Evolutionary conservation across 2,888 invertebrate species (phyloP), one percentile per base, ranked within the genome.

Genomic region (Nemapogon koenigi): DNA sequence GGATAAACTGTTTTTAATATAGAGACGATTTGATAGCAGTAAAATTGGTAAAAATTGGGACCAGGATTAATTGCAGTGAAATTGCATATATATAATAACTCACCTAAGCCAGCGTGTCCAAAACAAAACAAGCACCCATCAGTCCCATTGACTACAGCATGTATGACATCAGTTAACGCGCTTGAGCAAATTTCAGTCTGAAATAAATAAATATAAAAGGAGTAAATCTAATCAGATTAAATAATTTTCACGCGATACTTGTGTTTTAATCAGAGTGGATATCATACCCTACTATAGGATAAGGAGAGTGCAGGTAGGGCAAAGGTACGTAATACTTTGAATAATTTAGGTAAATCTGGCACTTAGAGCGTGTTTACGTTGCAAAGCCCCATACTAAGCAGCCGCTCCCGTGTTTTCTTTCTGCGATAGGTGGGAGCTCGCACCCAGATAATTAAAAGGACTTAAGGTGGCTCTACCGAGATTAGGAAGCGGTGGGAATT

Each of bases 101-200:
- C 73, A 90, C 93, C 93, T 52, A 91, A 84, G 64, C 89, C 90
- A 47, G 91, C 90, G 70, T 93, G 92, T 65, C 93, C 93, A 58
- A 92, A 91, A 72, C 91, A 90, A 69, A 93, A 90, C 56, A 94
- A 84, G 72, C 92, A 92, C 46, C 95, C 95, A 68, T 97, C 96
- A 27, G 90, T 91, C 31, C 96, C 96, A 56, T 93, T 93, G 62
- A 97, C 90, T 51, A 96, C 96, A 27, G 95, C 92, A 59, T 95
- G 94, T 52, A 97, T 91, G 54, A 96, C 93, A 65, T 97, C 97
- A 43, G 93, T 91, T 51, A 97, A 81, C 36, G 94, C 93, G 55
- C 90, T 90, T 45, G 93, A 87, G 66, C 94, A 94, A 48, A 97
- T 86, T 73, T 96, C 96, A 53, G 90, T 87, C 94, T 96, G 85